Conservation (phyloP, 2,888 invertebrate species). For the Drosophila anomelani region DNA sequence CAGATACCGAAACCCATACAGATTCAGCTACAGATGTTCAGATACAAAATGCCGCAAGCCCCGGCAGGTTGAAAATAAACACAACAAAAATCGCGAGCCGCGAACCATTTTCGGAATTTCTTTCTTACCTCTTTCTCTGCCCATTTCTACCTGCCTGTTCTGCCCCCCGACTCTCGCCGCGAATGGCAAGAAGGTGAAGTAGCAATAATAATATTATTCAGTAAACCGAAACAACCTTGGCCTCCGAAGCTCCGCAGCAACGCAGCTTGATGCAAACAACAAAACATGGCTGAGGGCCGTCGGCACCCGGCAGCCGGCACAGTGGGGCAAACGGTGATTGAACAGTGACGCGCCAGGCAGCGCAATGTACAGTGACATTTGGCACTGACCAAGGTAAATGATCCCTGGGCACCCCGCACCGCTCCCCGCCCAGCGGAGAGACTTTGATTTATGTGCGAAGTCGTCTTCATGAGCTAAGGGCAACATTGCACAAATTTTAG, state of each 20-base stretch:
- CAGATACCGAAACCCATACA: conserved; percentile 13
- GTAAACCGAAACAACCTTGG: conserved; percentile 72
- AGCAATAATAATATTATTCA: conserved; percentile 50
- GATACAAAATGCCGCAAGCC: conserved; percentile 70
- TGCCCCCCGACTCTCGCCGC: conserved; percentile 20
- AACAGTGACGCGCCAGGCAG: conserved; percentile 19
- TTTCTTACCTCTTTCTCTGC: conserved; percentile 23
- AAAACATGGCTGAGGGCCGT: conserved; percentile 50
- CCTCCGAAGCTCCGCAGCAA: conserved; percentile 48
- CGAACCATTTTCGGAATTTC: conserved; percentile 46
- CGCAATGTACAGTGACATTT: conserved; percentile 45
- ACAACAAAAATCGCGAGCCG: conserved; percentile 20
- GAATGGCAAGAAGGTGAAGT: conserved; percentile 31
- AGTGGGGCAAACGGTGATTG: conserved; percentile 56
- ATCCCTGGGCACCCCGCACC: conserved; percentile 15
- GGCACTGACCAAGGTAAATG: conserved; percentile 47
- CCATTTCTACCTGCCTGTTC: conserved; percentile 28
- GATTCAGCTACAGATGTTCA: conserved; percentile 38
- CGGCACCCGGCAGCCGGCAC: conserved; percentile 43
- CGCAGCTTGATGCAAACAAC: conserved; percentile 53
- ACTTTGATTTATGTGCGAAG: conserved; percentile 73
- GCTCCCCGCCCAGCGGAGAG: conserved; percentile 1
- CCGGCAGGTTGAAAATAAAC: conserved; percentile 60
- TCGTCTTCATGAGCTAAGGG: conserved; percentile 46
- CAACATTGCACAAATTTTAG: conserved; percentile 61